Evolutionary conservation across 1,140 invertebrate species (phyloP), one percentile per base, ranked within the genome.

Genomic region (Zaprionus davidi): DNA sequence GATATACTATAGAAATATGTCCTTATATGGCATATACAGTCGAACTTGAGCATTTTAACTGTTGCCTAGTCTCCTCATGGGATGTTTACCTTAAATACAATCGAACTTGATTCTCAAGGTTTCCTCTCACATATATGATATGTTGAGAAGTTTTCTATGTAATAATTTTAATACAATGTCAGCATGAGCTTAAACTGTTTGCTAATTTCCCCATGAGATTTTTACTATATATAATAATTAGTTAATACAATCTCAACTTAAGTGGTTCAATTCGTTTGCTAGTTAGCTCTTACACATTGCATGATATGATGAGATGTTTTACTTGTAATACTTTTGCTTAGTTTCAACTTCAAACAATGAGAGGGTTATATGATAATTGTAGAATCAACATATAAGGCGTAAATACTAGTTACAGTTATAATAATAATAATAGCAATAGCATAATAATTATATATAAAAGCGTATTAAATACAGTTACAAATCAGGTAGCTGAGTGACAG

Each of bases 381-480:
- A 66, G 53, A 31, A 26, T 36, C 46, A 66, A 66, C 51, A 66
- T 56, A 38, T 31, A 56, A 66, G 36, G 22, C 34, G 15, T 17
- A 53, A 55, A 15, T 41, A n/a, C 22, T 17, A 26, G 24, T 55
- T n/a, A 24, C 5, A 22, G 20, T 26, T 24, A 55, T 55, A 13
- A 26, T 55, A n/a, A 28, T 31, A 11, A 5, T 49, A 22, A 51
- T 51, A 44, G 17, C 41, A n/a, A 9, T 17, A 46, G 41, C 41
- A 9, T 46, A 46, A 17, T 51, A 28, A 26, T 28, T 5, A 26
- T 56, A 26, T 56, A 26, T 62, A 24, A 22, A 38, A 62, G 59
- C 63, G 63, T 57, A 58, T 58, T 58, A 58, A 36, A 58, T 58
- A 58, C 56, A 36, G 15, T 56, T 24, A 56, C 24, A 26, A 56